Base-by-base conservation (phyloP, 2,888 invertebrate species). In the Lasioglossum villosulum region DNA sequence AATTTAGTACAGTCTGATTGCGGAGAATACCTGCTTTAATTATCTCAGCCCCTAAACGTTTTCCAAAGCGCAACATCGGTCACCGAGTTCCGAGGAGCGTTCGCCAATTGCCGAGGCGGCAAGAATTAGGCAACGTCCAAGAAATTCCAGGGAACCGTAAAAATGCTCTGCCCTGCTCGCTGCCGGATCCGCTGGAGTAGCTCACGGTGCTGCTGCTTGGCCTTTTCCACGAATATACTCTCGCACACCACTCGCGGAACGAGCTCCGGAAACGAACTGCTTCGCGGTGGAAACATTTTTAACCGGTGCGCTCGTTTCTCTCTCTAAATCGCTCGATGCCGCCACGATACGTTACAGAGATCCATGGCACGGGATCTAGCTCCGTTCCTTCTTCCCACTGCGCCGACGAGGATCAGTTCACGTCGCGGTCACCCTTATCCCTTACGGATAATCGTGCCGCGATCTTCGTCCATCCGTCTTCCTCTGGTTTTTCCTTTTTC, bases 221-320 rank as follows among this genome's bases (percentile, higher is more conserved):
- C 66, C 56, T 56, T 75, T 68, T 14, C 42, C 30, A 68, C 73
- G 73, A 76, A 27, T n/a, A 68, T 68, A 68, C 42, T 23, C 34
- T 56, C 34, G 39, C 34, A 45, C 73, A 34, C 75, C 77, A 52
- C 77, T 63, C 75, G 63, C 66, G 76, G 39, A 83, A 77, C 66
- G 82, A 78, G 74, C 82, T 56, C 77, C 66, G 80, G 80, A 91
- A 91, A 92, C 89, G 84, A 90, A 92, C 88, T 89, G 87, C 89
- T 78, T 83, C 85, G 83, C 81, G 74, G 87, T 88, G 80, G 89
- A 90, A 93, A 91, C 90, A 93, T 92, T 92, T 91, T 92, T 90
- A 90, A 90, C 91, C 89, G 80, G 81, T 76, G 3, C 75, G 84
- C 87, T 90, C 90, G 88, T 92, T 91, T 90, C 89, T 92, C 90